Conservation (phyloP, 2,797 vertebrate genomes). For the Hemitrygon akajei region DNA sequence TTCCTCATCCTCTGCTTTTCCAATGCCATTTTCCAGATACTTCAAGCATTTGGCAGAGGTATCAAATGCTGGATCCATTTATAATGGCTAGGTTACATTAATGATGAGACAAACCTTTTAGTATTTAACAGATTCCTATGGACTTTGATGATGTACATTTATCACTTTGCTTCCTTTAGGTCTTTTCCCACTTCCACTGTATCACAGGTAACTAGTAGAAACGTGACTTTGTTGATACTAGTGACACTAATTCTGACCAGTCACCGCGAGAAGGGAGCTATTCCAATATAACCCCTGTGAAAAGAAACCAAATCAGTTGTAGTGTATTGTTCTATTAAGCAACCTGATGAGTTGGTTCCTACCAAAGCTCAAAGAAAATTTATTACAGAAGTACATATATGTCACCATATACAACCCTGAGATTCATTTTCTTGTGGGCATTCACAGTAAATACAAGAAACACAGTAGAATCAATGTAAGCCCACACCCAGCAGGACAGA, state of each 20-base stretch:
- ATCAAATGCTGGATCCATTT: neutral
- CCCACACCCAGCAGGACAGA: too few relatives aligned
- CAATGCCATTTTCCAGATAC: neutral
- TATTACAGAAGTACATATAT: too few relatives aligned
- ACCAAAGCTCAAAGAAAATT: too few relatives aligned
- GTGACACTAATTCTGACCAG: neutral
- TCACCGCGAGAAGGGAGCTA: neutral
- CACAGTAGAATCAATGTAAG: too few relatives aligned
- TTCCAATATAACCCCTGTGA: neutral
- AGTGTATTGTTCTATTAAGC: neutral
- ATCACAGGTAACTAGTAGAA: neutral
- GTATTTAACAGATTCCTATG: neutral
- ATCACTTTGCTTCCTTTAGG: neutral
- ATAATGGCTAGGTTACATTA: neutral
- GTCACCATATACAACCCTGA: too few relatives aligned
- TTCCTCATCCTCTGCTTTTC: neutral
- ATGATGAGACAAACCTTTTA: neutral
- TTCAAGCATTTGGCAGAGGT: neutral
- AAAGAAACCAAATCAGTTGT: neutral
- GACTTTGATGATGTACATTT: too few relatives aligned
- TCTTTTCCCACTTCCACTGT: too few relatives aligned
- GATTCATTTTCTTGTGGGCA: too few relatives aligned
- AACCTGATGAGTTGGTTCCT: neutral
- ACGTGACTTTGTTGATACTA: neutral
- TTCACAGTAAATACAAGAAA: too few relatives aligned